phyloP scores from a whole-genome alignment of 2,797 vertebrate genomes.

The Enteromius mattozi region DNA sequence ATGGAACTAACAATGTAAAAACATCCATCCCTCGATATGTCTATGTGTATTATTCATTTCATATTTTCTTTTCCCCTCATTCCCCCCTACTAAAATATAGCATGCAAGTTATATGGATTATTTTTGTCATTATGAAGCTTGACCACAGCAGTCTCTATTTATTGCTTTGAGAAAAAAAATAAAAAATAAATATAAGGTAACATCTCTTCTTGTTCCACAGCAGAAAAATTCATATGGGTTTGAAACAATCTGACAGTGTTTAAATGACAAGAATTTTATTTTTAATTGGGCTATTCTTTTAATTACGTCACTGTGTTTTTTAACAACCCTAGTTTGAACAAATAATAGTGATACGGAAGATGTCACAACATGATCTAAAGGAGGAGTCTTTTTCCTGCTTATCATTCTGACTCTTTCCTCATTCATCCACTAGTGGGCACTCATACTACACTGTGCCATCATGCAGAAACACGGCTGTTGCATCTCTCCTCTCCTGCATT shows the following conservation, averaged over 20 bases:
- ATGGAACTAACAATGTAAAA: background rate
- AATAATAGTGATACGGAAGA: background rate
- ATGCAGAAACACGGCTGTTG: conserved; percentile 7
- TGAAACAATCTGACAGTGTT: background rate
- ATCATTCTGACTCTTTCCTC: background rate
- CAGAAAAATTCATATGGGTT: background rate
- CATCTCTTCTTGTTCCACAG: background rate
- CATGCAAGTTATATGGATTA: background rate
- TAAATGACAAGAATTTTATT: background rate
- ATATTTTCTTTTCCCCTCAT: background rate
- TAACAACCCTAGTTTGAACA: background rate
- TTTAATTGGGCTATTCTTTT: background rate
- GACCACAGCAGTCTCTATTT: background rate
- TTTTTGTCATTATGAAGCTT: background rate
- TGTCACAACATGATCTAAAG: background rate
- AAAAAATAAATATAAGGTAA: background rate
- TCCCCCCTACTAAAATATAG: background rate
- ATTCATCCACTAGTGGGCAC: conserved; percentile 76
- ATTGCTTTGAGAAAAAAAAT: background rate
- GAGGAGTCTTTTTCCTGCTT: background rate
- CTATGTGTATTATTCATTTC: background rate
- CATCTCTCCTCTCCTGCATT: conserved; percentile 6
- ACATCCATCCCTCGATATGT: background rate
- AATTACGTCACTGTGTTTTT: background rate
- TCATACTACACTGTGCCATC: conserved; percentile 69